A percentile compares a stretch with the other conserved stretches of the same genome.
These are phyloP conservation scores for Chrysochloris asiatica DNA, from an alignment of 2,113 vertebrate species.

Conservation along the genomic window DNA sequence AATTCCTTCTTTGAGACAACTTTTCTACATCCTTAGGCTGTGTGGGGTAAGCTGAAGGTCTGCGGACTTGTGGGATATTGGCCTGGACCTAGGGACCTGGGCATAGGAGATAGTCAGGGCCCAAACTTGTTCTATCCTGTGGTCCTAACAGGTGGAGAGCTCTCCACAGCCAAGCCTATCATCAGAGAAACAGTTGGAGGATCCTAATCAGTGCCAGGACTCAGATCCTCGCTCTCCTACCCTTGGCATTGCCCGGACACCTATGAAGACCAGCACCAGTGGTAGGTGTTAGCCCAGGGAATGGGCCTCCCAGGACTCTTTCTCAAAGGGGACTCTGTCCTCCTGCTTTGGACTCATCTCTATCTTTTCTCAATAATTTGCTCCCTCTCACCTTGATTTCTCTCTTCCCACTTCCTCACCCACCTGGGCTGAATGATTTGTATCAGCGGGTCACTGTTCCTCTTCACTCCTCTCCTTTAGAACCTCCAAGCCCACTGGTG, in stretches of 20 bases:
- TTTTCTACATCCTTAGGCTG: neutral
- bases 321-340: neutral
- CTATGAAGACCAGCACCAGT: constrained; percentile 85
- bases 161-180: constrained; percentile 66
- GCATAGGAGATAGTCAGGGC: neutral
- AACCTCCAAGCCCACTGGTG: constrained; percentile 84
- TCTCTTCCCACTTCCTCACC: neutral
- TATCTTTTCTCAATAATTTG: neutral
- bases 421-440: neutral
- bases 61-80: neutral
- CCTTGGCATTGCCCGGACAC: constrained; percentile 89
- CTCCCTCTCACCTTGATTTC: neutral
- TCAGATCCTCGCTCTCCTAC: constrained; percentile 93
- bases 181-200: neutral
- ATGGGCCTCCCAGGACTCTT: neutral
- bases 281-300: constrained; percentile 79
- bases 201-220: neutral
- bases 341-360: neutral
- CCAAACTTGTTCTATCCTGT: constrained; percentile 15
- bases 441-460: neutral
- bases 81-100: neutral
- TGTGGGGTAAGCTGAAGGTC: neutral
- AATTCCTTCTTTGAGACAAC: neutral
- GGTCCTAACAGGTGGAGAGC: constrained; percentile 80
- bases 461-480: constrained; percentile 77